Percentiles rank a stretch among this genome's conserved stretches.
phyloP scores from a whole-genome alignment of 1,140 invertebrate species.

The Hylaeus volcanicus region DNA sequence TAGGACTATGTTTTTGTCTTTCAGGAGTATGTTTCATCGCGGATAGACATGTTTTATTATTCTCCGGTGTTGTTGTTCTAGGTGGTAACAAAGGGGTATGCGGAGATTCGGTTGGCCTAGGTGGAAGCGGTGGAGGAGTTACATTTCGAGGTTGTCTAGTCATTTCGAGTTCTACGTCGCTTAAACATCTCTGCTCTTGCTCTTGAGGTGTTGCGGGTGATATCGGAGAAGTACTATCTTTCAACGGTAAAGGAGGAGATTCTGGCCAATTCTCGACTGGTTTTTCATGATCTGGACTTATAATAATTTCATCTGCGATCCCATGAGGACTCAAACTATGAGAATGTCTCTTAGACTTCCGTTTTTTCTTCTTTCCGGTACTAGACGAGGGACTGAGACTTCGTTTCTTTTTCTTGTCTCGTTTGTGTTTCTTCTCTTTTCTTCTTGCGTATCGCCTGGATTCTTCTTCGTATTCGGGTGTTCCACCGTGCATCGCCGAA shows the following conservation, averaged over 20 bases:
- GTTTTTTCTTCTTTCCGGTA: constrained; percentile 85
- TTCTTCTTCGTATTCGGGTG: constrained; percentile 75
- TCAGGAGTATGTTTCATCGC: constrained; percentile 69
- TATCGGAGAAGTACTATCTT: constrained; percentile 81
- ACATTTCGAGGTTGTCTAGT: constrained; percentile 70
- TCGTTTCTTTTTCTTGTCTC: constrained; percentile 86
- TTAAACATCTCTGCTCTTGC: constrained; percentile 69
- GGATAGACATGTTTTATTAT: constrained; percentile 43
- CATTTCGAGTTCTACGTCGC: constrained; percentile 76
- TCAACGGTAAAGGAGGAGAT: constrained; percentile 74
- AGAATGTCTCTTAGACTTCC: constrained; percentile 84
- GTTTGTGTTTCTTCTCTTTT: constrained; percentile 84
- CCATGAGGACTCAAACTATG: constrained; percentile 83
- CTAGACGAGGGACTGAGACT: constrained; percentile 75
- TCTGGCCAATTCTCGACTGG: constrained; percentile 67
- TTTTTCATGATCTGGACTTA: constrained; percentile 65
- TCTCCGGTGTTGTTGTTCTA: constrained; percentile 77
- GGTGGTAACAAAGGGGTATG: constrained; percentile 83
- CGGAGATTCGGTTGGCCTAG: constrained; percentile 78
- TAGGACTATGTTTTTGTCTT: constrained; percentile 71
- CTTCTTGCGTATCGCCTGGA: constrained; percentile 78
- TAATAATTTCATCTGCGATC: constrained; percentile 53
- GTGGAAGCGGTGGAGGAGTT: constrained; percentile 70
- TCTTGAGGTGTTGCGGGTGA: constrained; percentile 82
- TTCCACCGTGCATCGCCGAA: constrained; percentile 43